phyloP scores from a whole-genome alignment of 2,888 invertebrate genomes.

The Sceliomorpha sp. region DNA sequence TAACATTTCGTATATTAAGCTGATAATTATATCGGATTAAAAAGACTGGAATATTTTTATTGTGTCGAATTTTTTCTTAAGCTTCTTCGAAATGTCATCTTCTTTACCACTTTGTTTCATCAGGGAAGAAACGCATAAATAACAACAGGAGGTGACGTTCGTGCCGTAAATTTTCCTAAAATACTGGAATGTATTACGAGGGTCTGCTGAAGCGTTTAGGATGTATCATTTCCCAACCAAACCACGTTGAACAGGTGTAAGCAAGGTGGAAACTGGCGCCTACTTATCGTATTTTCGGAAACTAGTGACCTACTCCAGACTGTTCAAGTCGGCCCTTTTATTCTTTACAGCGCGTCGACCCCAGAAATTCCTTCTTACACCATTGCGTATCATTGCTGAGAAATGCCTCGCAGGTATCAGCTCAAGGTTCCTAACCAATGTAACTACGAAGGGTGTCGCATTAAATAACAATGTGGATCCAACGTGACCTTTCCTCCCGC shows the following conservation, averaged over 20 bases:
- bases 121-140: too few species aligned
- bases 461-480: constrained; percentile 29
- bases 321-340: constrained; percentile 46
- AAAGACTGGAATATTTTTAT: too few species aligned
- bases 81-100: too few species aligned
- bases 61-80: too few species aligned
- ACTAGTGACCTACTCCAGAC: constrained; percentile 64
- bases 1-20: too few species aligned
- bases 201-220: constrained; percentile 2
- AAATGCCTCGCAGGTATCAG: constrained; percentile 24
- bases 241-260: constrained; percentile 57
- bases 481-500: constrained; percentile 19
- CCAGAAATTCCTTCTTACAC: constrained; percentile 59
- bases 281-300: constrained; percentile 68
- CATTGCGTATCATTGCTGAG: constrained; percentile 20
- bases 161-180: too few species aligned
- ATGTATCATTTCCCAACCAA: constrained; percentile 22
- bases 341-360: constrained; percentile 57
- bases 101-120: too few species aligned
- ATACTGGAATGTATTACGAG: too few species aligned
- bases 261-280: constrained; percentile 45
- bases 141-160: too few species aligned
- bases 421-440: neutral
- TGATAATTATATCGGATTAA: too few species aligned
- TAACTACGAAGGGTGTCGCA: constrained; percentile 17